Evolutionary conservation across 2,113 vertebrate species (phyloP), one percentile per base, ranked within the genome.

Genomic region (Xiphophorus hellerii): DNA sequence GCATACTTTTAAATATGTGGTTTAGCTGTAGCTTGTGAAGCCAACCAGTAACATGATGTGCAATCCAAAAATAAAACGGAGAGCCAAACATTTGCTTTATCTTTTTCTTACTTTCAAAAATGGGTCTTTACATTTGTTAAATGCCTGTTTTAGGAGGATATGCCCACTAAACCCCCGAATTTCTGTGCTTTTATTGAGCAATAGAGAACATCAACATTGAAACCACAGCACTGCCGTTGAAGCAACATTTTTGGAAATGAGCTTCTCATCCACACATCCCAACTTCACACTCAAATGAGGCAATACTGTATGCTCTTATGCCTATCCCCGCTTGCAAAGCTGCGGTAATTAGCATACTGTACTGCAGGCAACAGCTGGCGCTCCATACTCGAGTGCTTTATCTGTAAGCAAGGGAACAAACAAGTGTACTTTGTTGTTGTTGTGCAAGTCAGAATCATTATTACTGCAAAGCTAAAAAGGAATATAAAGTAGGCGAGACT

Each of bases 311-410:
- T 33, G 64, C 61, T 75, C 27, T 72, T 82, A 66, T 81, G 74
- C 67, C 65, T 58, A 83, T 73, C 67, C 69, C 63, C 69, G 75
- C 69, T 71, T 81, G 86, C 82, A 87, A 75, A 89, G 82, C 51
- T 79, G 29, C 64, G 48, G 37, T 58, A 90, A 91, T 92, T 92
- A 89, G 83, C 86, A 89, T 82, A 87, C 87, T 82, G 81, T 88
- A 87, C 90, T 84, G 80, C 81, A 83, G 83, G 81, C 87, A 89
- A 84, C 90, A 90, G 90, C 84, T 89, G 90, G 76, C 0, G 66
- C 70, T 66, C 74, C 88, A 89, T 82, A 87, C 86, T 84, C 78
- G 70, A 84, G 78, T 80, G 78, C 81, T 83, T 83, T 82, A 78
- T 82, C 84, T 84, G 80, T 74, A 80, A 82, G 82, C 87, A 77